Base-by-base conservation (phyloP, 35 echinoderm and acorn worm genomes). In the Acanthaster planci region DNA sequence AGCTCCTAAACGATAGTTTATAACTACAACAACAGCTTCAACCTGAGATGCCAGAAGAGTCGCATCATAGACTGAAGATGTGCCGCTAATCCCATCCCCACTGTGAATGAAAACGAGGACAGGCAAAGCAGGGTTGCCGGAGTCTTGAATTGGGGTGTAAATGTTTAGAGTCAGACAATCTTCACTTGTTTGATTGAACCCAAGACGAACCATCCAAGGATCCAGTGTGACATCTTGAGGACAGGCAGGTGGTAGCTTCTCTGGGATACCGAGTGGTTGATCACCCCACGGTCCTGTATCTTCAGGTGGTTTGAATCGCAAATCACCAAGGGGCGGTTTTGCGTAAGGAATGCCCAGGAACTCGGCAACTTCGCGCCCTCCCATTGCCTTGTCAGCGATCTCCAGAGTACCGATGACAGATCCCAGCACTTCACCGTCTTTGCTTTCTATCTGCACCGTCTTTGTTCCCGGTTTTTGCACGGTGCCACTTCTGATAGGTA, bases 161-260 rank as follows among this genome's bases (percentile, higher is more conserved):
- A 92, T 92, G 51, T 86, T 86, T 19, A 92, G 59, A 42, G 54
- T 67, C 0, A 92, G 51, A 80, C 90, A 92, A 23, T 92, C 90
- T 38, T 92, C 90, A 50, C 39, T 56, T 17, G 23, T 23, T 44
- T 44, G 21, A 9, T 51, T 54, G 38, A 78, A 77, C 34, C 16
- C 26, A 22, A 2, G 64, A 44, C 21, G 44, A 21, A 80, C 53
- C 27, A 72, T 60, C 38, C 53, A 56, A 12, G 31, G 78, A n/a
- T 52, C n/a, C 38, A 12, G 38, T 12, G 23, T 31, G 31, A 55
- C 75, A 29, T 42, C 34, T 52, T 92, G 90, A 9, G 78, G 83
- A 81, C 90, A 92, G 6, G 50, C 39, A 14, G 83, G 29, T 14
- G 76, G 52, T 51, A 55, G 39, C 34, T 92, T 78, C 5, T 84